These are phyloP conservation scores for Cassiopea andromeda DNA, from an alignment of 30 jellyfish, hydroid and myxozoan species.

Conservation along the genomic window DNA sequence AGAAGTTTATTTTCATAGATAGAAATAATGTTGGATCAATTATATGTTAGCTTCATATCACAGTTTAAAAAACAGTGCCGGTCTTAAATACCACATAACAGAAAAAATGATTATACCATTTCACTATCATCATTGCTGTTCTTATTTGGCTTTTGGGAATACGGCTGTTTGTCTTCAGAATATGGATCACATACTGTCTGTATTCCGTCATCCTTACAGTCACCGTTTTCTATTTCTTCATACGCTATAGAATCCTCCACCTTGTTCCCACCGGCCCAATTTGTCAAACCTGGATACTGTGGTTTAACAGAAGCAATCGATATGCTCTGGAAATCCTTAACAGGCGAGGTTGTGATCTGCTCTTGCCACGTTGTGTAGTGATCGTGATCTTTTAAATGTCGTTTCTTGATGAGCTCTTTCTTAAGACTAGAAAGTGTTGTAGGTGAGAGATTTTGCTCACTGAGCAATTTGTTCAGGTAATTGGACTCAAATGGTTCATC, in stretches of 20 bases:
- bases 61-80: too few species aligned
- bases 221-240: neutral
- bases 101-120: too few species aligned
- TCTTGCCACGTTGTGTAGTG: slow-evolving; percentile 65
- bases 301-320: too few species aligned
- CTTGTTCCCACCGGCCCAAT: neutral
- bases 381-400: neutral
- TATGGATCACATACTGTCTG: neutral
- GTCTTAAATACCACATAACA: too few species aligned
- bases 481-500: slow-evolving; percentile 65
- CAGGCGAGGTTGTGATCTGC: slow-evolving; percentile 29
- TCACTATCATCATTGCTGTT: neutral
- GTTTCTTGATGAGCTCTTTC: slow-evolving; percentile 26
- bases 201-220: neutral
- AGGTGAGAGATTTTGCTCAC: slow-evolving; percentile 58
- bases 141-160: neutral
- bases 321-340: neutral
- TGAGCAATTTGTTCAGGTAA: slow-evolving; percentile 49
- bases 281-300: neutral
- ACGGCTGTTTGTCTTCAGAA: neutral
- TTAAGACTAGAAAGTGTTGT: slow-evolving; percentile 19
- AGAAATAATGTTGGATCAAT: too few species aligned
- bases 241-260: neutral
- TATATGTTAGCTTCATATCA: too few species aligned
- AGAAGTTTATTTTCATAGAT: too few species aligned